Evolutionary conservation across 2,888 invertebrate species (phyloP), one percentile per base, ranked within the genome.

Genomic region (Carabus problematicus): DNA sequence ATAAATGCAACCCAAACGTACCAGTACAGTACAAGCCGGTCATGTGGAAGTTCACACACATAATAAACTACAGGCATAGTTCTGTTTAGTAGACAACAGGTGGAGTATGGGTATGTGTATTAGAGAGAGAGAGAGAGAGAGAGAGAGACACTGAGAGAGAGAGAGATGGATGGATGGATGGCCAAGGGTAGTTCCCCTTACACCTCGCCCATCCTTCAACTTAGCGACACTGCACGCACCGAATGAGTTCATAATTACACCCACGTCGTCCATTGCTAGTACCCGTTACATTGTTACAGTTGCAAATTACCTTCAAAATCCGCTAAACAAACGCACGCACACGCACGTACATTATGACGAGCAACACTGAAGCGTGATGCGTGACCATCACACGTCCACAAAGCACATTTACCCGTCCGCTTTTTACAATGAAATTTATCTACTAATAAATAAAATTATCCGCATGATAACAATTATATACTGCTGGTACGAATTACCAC

Each of bases 191-290:
- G 16, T 16, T 54, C 14, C 29, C 19, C 29, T 56, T 12, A 29
- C 40, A 40, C 56, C 56, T 16, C 52, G 16, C 52, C 18, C 52
- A 2, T 18, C 54, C 64, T 19, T 29, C 45, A n/a, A 14, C 41
- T 4, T 14, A 52, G 29, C 6, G 29, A 29, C 29, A 29, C 29
- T 29, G 29, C 54, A 64, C 52, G 52, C 64, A 64, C 41, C 43
- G 58, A 56, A 59, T 66, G 66, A 66, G 47, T 39, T 52, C 66
- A 66, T 59, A 66, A 66, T 66, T 66, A 66, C 59, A 59, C 18
- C 49, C 49, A 56, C 47, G 8, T 19, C 52, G 18, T 8, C 52
- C 18, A 1, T 16, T 19, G 52, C 52, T 52, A 3, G 54, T 41
- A 18, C 63, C 16, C 63, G 8, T 40, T 64, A 49, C 66, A 66